Evolutionary conservation across 2,113 vertebrate species (phyloP).

Genomic region (Rutilus rutilus): DNA sequence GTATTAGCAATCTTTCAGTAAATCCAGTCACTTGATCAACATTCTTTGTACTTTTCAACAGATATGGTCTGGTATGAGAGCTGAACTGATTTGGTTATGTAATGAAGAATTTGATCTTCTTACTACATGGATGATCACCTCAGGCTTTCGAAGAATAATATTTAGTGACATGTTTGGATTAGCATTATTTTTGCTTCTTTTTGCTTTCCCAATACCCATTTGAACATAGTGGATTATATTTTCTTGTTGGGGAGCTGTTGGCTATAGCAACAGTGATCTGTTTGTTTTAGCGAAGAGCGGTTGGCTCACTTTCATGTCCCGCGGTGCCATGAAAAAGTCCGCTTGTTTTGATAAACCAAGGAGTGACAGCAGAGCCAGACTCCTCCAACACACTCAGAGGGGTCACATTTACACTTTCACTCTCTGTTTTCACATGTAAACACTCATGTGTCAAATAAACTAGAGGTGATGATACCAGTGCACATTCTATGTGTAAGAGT

Average conservation of each 20-base stretch:
- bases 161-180: conserved; percentile 14
- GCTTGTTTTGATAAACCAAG: conserved; percentile 4
- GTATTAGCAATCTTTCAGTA: neutral
- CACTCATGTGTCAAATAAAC: neutral
- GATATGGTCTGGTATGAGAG: neutral
- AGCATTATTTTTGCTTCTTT: neutral
- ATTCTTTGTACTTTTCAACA: neutral
- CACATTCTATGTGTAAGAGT: neutral
- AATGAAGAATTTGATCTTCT: neutral
- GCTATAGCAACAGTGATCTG: conserved; percentile 17
- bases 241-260: neutral
- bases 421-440: neutral
- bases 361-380: conserved; percentile 9
- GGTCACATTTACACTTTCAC: conserved; percentile 7
- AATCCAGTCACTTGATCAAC: neutral
- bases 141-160: conserved; percentile 22
- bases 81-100: neutral
- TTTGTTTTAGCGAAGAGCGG: conserved; percentile 23
- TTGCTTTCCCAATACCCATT: neutral
- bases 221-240: neutral
- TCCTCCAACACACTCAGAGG: neutral
- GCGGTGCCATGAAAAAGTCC: conserved; percentile 22
- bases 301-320: conserved; percentile 28
- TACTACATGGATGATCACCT: neutral
- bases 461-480: neutral